Percentiles rank a stretch among this genome's conserved stretches.
These are phyloP conservation scores for Nesospiza acunhae DNA, from an alignment of 2,113 vertebrate species.

Conservation along the genomic window DNA sequence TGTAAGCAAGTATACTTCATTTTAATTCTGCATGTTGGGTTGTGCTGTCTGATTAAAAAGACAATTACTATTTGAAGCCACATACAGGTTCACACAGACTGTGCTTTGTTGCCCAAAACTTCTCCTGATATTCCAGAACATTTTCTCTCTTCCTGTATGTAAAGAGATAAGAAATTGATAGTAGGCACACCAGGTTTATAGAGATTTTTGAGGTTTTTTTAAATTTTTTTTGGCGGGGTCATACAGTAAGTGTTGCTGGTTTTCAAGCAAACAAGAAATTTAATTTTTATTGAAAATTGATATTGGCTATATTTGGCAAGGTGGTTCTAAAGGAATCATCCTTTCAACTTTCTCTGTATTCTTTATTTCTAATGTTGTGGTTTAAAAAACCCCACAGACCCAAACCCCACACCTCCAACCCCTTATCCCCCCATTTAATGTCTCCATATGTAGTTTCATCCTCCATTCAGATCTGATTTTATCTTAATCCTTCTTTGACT, in stretches of 20 bases:
- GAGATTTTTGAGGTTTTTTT: too few relatives aligned
- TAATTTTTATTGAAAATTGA: neutral
- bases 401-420: accelerated
- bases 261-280: neutral
- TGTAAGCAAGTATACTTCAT: neutral
- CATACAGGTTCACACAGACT: neutral
- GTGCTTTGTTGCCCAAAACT: neutral
- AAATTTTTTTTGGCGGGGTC: neutral
- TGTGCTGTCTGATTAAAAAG: neutral
- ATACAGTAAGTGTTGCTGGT: neutral
- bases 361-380: neutral
- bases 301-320: neutral
- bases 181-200: neutral
- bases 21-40: neutral
- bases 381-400: neutral
- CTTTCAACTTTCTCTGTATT: neutral
- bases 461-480: neutral
- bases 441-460: neutral
- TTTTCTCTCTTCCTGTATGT: neutral
- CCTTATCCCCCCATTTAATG: neutral
- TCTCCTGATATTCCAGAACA: neutral
- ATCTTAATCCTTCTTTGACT: neutral
- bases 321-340: neutral
- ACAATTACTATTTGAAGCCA: neutral
- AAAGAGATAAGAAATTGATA: neutral